Conservation (phyloP, 2,797 vertebrate genomes). For the Ptychadena robeensis region DNA sequence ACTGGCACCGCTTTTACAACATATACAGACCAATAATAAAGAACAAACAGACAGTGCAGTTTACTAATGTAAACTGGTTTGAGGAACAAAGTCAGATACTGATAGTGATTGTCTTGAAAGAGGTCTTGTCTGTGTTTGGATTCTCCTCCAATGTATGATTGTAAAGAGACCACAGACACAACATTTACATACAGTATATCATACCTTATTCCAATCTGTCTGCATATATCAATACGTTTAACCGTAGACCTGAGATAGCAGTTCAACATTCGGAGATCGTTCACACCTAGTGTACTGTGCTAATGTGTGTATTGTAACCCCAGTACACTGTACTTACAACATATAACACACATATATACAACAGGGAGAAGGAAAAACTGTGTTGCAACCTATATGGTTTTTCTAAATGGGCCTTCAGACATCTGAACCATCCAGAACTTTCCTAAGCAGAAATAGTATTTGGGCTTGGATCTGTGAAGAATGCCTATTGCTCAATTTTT, state of each 20-base stretch:
- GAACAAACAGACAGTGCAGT: conserved; percentile 36
- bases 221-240: neutral
- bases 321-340: too few species aligned
- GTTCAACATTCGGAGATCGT: too few species aligned
- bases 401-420: too few species aligned
- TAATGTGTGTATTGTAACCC: too few species aligned
- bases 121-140: conserved; percentile 4
- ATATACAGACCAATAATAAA: conserved; percentile 65
- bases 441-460: too few species aligned
- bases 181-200: neutral
- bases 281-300: too few species aligned
- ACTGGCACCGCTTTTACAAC: conserved; percentile 57
- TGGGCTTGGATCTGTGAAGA: too few species aligned
- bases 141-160: neutral
- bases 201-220: neutral
- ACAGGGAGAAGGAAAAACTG: too few species aligned
- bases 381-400: too few species aligned
- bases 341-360: too few species aligned
- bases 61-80: conserved; percentile 58
- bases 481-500: too few species aligned
- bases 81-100: conserved; percentile 42
- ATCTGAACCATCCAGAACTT: too few species aligned
- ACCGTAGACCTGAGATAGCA: neutral
- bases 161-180: conserved; percentile 7
- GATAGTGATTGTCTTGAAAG: conserved; percentile 38